Evolutionary conservation across 2,797 vertebrate species (phyloP).

Genomic region (Brachyalestes nurse): DNA sequence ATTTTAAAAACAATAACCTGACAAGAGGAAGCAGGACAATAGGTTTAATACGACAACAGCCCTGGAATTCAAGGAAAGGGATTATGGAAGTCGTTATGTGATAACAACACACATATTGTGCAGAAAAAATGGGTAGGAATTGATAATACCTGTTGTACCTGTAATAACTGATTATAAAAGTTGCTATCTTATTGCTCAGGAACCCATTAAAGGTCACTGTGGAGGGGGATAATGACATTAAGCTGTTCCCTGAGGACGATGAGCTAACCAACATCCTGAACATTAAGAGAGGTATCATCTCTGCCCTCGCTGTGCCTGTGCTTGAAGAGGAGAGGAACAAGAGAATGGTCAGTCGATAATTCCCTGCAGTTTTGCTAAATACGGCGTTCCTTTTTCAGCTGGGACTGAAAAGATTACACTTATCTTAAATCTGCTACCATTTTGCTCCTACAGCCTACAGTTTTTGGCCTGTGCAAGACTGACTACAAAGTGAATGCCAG

Average conservation of each 20-base stretch:
- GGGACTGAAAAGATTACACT: background rate
- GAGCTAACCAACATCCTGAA: slow-evolving; percentile 89
- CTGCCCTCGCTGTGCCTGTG: slow-evolving; percentile 85
- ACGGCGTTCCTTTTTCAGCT: background rate
- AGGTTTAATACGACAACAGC: background rate
- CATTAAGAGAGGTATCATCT: slow-evolving; percentile 94
- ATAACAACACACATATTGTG: background rate
- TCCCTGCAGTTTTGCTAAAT: background rate
- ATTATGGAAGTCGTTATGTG: background rate
- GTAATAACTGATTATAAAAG: background rate
- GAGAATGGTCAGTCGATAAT: slow-evolving; percentile 68
- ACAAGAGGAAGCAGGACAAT: too few species aligned
- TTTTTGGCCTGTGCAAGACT: slow-evolving; percentile 90
- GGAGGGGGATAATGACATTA: slow-evolving; percentile 78
- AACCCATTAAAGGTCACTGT: slow-evolving; percentile 77
- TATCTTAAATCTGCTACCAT: background rate
- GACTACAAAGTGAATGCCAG: slow-evolving; percentile 75
- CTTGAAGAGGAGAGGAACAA: slow-evolving; percentile 76
- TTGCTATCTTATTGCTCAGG: slow-evolving; percentile 55
- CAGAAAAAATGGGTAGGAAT: background rate
- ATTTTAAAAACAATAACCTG: too few species aligned
- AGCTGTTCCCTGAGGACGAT: slow-evolving; percentile 86
- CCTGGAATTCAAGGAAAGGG: background rate
- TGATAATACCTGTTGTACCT: too few species aligned
- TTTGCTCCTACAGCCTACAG: slow-evolving; percentile 81